Evolutionary conservation across 2,113 vertebrate species (phyloP).

Genomic region (Eublepharis macularius): DNA sequence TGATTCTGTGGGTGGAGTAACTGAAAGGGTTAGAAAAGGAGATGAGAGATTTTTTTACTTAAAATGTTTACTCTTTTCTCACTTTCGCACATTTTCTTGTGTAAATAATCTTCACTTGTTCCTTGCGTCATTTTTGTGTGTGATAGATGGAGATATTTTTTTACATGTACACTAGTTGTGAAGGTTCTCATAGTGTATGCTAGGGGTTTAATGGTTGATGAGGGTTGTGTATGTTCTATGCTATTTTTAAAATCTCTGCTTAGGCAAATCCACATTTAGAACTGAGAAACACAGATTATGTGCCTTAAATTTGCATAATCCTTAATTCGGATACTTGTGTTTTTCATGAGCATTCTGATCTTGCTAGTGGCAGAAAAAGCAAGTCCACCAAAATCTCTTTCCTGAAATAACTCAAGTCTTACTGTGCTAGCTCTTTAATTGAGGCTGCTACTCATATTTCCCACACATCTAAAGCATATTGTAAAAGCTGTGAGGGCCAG

Average conservation of each 20-base stretch:
- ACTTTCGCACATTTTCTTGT: not conserved
- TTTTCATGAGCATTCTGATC: not conserved
- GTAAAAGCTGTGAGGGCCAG: too few relatives aligned
- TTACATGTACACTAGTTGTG: too few relatives aligned
- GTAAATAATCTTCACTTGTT: not conserved
- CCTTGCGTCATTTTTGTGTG: not conserved
- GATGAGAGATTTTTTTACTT: not conserved
- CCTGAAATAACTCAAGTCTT: not conserved
- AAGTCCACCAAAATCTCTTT: not conserved
- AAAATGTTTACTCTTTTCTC: not conserved
- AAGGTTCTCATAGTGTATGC: not conserved
- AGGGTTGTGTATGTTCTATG: too few relatives aligned
- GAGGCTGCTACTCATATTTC: not conserved
- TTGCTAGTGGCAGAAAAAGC: not conserved
- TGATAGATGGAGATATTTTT: not conserved
- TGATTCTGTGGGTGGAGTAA: not conserved
- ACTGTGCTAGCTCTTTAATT: not conserved
- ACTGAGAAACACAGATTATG: not conserved
- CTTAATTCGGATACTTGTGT: too few relatives aligned
- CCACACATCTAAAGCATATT: not conserved
- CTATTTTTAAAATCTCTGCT: too few relatives aligned
- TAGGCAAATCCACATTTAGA: too few relatives aligned
- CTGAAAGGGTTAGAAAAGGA: not conserved
- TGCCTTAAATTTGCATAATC: too few relatives aligned
- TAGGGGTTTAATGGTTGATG: not conserved